Evolutionary conservation across 53 echinoderm and acorn worm species (phyloP).

Genomic region (Apostichopus leukothele): DNA sequence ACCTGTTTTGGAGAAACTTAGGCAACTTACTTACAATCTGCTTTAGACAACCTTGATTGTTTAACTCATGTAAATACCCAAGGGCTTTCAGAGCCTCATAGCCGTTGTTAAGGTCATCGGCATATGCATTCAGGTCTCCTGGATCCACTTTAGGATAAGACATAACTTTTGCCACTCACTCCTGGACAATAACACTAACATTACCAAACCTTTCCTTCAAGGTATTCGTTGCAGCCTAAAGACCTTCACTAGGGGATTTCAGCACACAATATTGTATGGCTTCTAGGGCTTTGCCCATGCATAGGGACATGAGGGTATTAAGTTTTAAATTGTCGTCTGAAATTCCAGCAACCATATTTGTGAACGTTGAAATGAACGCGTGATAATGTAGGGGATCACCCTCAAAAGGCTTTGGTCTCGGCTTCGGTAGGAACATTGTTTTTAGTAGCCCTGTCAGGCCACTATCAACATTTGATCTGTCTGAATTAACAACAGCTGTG

Average conservation of each 20-base stretch:
- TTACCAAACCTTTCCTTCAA: slow-evolving; percentile 59
- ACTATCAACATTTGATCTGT: too few relatives aligned
- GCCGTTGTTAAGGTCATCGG: slow-evolving; percentile 45
- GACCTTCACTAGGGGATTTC: slow-evolving; percentile 46
- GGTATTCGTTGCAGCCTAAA: slow-evolving; percentile 45
- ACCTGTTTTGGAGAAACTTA: slow-evolving; percentile 38
- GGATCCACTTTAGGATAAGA: slow-evolving; percentile 17
- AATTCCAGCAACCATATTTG: slow-evolving; percentile 48
- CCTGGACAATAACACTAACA: slow-evolving; percentile 44
- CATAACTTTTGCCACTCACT: slow-evolving; percentile 12
- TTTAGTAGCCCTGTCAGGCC: too few relatives aligned
- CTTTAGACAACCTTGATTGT: slow-evolving; percentile 14
- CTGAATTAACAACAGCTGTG: too few relatives aligned
- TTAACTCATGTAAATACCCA: slow-evolving; percentile 46
- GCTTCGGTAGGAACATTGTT: too few relatives aligned
- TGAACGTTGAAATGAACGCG: slow-evolving; percentile 7
- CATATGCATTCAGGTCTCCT: background rate
- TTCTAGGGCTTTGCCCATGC: slow-evolving; percentile 52
- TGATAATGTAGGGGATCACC: background rate
- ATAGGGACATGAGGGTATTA: slow-evolving; percentile 51
- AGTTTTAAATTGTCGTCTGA: slow-evolving; percentile 48
- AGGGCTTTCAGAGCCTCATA: slow-evolving; percentile 23
- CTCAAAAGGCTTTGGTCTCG: too few relatives aligned
- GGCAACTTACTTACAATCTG: slow-evolving; percentile 30
- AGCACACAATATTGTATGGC: slow-evolving; percentile 54